Evolutionary conservation across 2,113 vertebrate genomes (phyloP).

Genomic region (Trogon melanurus): DNA sequence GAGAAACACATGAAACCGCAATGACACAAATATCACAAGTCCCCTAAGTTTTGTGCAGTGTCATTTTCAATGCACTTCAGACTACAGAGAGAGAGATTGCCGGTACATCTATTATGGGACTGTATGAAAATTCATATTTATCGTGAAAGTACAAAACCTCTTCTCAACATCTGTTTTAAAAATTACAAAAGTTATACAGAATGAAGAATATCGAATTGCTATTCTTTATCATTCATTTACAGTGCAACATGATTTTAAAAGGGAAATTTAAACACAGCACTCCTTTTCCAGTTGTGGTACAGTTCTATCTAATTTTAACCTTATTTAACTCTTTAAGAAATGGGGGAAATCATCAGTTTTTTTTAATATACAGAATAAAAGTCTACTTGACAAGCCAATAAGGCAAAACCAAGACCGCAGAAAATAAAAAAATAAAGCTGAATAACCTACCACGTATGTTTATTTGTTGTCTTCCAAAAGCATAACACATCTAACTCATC

Average conservation of each 20-base stretch:
- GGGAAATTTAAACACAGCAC: not conserved
- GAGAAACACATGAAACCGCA: not conserved
- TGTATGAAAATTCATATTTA: not conserved
- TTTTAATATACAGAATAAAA: not conserved
- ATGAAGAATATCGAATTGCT: not conserved
- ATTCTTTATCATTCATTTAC: not conserved
- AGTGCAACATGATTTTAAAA: not conserved
- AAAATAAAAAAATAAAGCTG: not conserved
- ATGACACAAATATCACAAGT: not conserved
- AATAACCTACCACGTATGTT: not conserved
- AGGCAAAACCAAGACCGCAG: not conserved
- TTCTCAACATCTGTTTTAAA: not conserved
- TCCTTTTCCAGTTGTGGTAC: not conserved
- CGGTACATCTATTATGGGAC: not conserved
- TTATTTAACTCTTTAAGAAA: not conserved
- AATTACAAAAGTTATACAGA: not conserved
- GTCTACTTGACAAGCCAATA: not conserved
- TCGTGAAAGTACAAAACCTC: not conserved
- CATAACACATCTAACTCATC: not conserved
- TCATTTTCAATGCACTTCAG: not conserved
- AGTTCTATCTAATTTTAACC: not conserved
- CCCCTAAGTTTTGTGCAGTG: not conserved
- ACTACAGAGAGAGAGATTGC: not conserved
- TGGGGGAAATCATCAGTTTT: not conserved
- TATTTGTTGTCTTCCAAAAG: not conserved